Percentiles rank a stretch among this genome's conserved stretches.
Conservation (phyloP, 2,797 vertebrate genomes). For the Phalanger gymnotis region DNA sequence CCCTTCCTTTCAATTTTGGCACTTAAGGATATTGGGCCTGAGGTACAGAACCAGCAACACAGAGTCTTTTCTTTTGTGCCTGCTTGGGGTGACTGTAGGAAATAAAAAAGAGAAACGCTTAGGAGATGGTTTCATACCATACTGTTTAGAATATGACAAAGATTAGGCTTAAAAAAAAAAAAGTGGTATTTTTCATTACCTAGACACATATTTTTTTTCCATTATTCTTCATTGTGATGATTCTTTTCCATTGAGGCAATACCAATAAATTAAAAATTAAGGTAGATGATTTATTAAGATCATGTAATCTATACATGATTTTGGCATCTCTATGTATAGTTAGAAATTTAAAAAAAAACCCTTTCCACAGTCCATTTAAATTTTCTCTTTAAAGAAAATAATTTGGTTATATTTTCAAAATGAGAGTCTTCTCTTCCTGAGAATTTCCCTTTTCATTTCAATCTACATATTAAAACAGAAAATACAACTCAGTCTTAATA, state of each 20-base stretch:
- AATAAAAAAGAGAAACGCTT: conserved; percentile 67
- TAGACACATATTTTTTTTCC: conserved; percentile 16
- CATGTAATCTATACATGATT: conserved; percentile 42
- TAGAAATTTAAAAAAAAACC: conserved; percentile 72
- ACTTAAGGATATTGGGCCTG: conserved; percentile 98
- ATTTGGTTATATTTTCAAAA: conserved; percentile 65
- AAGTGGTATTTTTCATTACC: not conserved
- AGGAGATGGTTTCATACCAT: not conserved
- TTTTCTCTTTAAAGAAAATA: conserved; percentile 69
- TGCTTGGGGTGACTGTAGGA: conserved; percentile 94
- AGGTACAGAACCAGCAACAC: conserved; percentile 99
- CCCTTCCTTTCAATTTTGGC: conserved; percentile 99
- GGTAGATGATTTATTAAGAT: conserved; percentile 34
- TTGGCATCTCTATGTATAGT: conserved; percentile 46
- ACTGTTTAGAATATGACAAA: conserved; percentile 37
- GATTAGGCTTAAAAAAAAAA: conserved; percentile 40
- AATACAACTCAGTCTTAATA: conserved; percentile 36
- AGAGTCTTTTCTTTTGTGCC: conserved; percentile 98
- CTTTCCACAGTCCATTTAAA: conserved; percentile 71
- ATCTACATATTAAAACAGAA: conserved; percentile 61
- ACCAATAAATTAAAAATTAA: conserved; percentile 56
- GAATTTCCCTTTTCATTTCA: conserved; percentile 61
- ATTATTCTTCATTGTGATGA: conserved; percentile 20
- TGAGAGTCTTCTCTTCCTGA: conserved; percentile 61
- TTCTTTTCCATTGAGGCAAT: conserved; percentile 49